Evolutionary conservation across 1,140 invertebrate genomes (phyloP).

Genomic region (Cyphomyrmex costatus): DNA sequence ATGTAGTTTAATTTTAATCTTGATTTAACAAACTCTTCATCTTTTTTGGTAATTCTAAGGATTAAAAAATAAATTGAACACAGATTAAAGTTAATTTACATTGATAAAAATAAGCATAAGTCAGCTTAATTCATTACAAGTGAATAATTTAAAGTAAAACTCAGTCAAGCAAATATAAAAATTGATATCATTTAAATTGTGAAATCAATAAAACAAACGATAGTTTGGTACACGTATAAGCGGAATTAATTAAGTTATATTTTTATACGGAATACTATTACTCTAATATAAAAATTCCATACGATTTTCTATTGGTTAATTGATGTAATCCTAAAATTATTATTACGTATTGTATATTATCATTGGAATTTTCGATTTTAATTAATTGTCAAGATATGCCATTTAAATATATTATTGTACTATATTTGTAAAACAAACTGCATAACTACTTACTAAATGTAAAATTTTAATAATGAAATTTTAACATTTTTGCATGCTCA

Average conservation of each 20-base stretch:
- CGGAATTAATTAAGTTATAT: too few relatives aligned
- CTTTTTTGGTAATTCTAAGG: too few relatives aligned
- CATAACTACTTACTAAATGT: neutral
- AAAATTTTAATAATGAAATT: conserved; percentile 13
- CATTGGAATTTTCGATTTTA: neutral
- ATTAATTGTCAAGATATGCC: neutral
- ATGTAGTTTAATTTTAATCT: too few relatives aligned
- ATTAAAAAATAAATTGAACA: too few relatives aligned
- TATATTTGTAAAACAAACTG: neutral
- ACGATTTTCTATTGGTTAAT: neutral
- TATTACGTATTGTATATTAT: neutral
- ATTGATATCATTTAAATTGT: neutral
- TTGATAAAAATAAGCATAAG: neutral
- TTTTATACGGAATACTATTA: too few relatives aligned
- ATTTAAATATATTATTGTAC: neutral
- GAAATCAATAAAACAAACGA: neutral
- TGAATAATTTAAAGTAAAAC: neutral
- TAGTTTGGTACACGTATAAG: neutral
- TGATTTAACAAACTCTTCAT: too few relatives aligned
- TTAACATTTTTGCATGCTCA: neutral
- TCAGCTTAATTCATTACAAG: neutral
- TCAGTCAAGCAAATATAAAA: neutral
- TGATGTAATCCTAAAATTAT: neutral
- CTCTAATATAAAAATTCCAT: neutral
- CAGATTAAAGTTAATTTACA: neutral